phyloP scores from a whole-genome alignment of 2,888 invertebrate species.

The Seira ritae region DNA sequence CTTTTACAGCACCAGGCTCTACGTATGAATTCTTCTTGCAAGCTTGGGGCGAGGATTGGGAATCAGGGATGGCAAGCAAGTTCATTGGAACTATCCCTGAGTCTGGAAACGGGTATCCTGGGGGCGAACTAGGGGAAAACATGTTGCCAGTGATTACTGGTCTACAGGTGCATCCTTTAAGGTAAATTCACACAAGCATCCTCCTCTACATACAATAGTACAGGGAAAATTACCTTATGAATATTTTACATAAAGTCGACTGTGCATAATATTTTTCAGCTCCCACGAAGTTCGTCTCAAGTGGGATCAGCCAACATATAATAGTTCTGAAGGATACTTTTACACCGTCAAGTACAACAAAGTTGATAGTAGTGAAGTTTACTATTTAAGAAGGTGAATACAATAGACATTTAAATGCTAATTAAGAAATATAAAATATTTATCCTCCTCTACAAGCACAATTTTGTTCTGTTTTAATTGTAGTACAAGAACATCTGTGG shows the following conservation, averaged over 20 bases:
- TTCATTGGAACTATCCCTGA: conserved; percentile 64
- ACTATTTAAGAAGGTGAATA: conserved; percentile 67
- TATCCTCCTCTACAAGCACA: background rate
- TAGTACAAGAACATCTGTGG: conserved; percentile 67
- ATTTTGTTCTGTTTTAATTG: background rate
- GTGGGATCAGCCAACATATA: conserved; percentile 66
- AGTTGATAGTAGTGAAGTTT: conserved; percentile 64
- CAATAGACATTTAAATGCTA: background rate
- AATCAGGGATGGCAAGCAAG: conserved; percentile 63
- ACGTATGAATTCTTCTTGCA: conserved; percentile 67
- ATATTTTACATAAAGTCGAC: background rate
- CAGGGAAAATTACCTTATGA: background rate
- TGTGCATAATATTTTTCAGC: conserved; percentile 29
- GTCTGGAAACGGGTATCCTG: conserved; percentile 21
- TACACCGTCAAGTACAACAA: conserved; percentile 71
- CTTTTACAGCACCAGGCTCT: conserved; percentile 55
- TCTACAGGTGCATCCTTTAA: conserved; percentile 65
- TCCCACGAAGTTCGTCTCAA: conserved; percentile 63
- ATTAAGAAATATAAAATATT: too few relatives aligned
- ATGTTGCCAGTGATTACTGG: conserved; percentile 57
- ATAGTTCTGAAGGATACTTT: conserved; percentile 56
- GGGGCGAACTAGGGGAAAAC: conserved; percentile 30
- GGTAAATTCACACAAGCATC: too few relatives aligned
- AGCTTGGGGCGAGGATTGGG: conserved; percentile 68
- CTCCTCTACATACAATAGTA: background rate